Evolutionary conservation across 2,113 vertebrate genomes (phyloP).

Genomic region (Pycnonotus jocosus): DNA sequence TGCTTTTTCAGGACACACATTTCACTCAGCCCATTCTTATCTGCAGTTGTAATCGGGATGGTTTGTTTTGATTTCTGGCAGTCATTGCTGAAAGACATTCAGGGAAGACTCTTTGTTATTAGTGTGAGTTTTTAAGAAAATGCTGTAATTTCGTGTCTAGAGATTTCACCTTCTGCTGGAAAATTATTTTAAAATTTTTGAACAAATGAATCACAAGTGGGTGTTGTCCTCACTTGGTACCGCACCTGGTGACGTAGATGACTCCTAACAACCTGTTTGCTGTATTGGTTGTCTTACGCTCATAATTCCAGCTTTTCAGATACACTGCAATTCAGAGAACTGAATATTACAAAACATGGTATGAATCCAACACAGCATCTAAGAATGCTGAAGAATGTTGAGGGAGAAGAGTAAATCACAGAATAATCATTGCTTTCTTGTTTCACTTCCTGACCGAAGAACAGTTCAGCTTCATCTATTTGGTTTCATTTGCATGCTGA

Average conservation of each 20-base stretch:
- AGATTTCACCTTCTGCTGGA: neutral
- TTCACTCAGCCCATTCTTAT: neutral
- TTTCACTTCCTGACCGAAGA: neutral
- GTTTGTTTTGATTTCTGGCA: neutral
- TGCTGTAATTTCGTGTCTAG: neutral
- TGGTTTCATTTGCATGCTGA: neutral
- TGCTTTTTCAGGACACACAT: neutral
- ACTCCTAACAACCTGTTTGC: rapidly evolving
- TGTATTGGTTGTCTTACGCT: neutral
- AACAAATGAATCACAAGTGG: neutral
- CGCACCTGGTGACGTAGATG: neutral
- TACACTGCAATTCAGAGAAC: rapidly evolving
- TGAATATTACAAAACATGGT: neutral
- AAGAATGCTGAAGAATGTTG: neutral
- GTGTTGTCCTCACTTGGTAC: neutral
- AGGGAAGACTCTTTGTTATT: neutral
- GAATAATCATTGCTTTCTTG: neutral
- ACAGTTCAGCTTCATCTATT: neutral
- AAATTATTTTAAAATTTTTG: neutral
- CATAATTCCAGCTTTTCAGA: neutral
- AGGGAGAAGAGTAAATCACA: neutral
- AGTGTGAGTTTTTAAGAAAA: neutral
- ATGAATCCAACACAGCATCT: neutral
- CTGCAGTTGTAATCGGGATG: neutral
- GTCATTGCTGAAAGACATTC: neutral